Conservation (phyloP, 2,888 invertebrate genomes). For the Hyles lineata region DNA sequence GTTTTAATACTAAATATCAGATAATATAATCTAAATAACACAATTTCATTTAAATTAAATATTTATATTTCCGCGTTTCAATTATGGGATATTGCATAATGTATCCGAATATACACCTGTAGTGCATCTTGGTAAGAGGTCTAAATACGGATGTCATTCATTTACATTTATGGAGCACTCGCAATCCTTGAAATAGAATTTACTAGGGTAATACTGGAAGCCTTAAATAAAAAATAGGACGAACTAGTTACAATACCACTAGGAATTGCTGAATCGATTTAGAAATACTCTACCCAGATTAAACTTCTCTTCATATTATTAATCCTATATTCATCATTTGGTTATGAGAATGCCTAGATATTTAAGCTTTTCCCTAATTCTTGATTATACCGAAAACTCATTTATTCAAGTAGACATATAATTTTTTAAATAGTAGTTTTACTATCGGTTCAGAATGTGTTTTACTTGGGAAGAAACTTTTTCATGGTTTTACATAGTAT, state of each 20-base stretch:
- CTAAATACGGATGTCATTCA: neutral
- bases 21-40: neutral
- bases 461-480: too few species aligned
- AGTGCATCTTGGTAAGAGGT: neutral
- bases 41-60: neutral
- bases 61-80: neutral
- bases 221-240: neutral
- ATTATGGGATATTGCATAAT: neutral
- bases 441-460: too few species aligned
- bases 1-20: neutral
- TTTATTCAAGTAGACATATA: too few species aligned
- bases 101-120: neutral
- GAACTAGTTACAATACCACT: neutral
- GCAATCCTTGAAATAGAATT: neutral
- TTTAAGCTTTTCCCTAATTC: too few species aligned
- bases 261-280: neutral
- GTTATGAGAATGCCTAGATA: too few species aligned
- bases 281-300: neutral
- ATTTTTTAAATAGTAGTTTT: too few species aligned
- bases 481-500: too few species aligned
- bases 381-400: too few species aligned
- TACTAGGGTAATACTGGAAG: neutral
- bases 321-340: neutral
- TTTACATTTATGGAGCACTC: neutral
- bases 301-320: neutral